Base-by-base conservation (phyloP, 2,888 invertebrate species). In the Anthophora plumipes region DNA sequence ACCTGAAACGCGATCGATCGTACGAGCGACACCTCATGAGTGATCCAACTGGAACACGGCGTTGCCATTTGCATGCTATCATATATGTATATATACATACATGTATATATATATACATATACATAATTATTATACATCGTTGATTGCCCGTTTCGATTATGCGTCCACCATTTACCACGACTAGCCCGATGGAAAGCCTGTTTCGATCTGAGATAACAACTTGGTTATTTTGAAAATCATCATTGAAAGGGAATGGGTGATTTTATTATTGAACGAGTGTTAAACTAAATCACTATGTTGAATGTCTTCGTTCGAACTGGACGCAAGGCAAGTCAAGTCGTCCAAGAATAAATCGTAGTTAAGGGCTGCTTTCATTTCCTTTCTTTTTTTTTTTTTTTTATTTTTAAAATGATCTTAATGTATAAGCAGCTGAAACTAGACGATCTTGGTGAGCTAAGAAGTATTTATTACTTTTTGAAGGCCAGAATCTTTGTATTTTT, bases 21-120 rank as follows among this genome's bases (percentile, higher is more conserved):
- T 75, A 85, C 87, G 88, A 90, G 90, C 87, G 89, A 91, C 91
- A 91, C 91, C 91, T 92, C 92, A 90, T 88, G 89, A 90, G 89
- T 90, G 90, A 91, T 90, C 88, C 88, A 86, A 89, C 87, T 91
- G 89, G 88, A 90, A 90, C 88, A 89, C 90, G 90, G 88, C 91
- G 89, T 91, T 92, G 92, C 91, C 90, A 90, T 88, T 90, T 89
- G 89, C 91, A 89, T 89, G 88, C 85, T 88, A 81, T 70, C 78
- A 64, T 69, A 63, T 60, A 57, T 41, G 55, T 52, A 66, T 61
- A 39, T 50, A 39, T 50, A 55, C 41, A 63, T 46, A 70, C 68
- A 57, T 37, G 37, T 20, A n/a, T 54, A 54, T 54, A 57, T 57
- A 37, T 8, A 57, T 60, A 4, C 43, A 46, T 46, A 46, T 63